These are phyloP conservation scores for Zaprionus vittiger DNA, from an alignment of 1,140 invertebrate genomes.

Conservation along the genomic window DNA sequence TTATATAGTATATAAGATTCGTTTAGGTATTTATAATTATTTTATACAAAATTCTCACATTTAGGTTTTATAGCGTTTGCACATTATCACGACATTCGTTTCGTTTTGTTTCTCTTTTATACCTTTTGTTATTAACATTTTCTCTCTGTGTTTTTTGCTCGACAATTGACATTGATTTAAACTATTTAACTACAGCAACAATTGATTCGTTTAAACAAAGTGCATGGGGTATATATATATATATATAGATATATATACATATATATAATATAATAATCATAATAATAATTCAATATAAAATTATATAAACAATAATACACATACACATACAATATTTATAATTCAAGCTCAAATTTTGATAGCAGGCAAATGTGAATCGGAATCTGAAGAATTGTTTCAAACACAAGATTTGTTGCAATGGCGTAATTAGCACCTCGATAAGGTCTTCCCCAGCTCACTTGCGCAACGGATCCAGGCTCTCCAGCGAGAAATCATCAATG, in stretches of 20 bases:
- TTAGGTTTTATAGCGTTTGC: constrained; percentile 70
- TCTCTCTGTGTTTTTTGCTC: constrained; percentile 24
- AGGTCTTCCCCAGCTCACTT: constrained; percentile 69
- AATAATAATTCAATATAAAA: constrained; percentile 64
- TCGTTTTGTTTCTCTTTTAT: constrained; percentile 24
- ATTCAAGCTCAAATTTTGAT: constrained; percentile 34
- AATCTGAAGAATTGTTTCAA: constrained; percentile 26
- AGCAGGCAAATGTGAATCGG: constrained; percentile 32
- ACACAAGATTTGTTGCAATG: constrained; percentile 56
- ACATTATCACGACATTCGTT: constrained; percentile 70
- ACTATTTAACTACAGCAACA: constrained; percentile 79
- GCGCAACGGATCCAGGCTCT: constrained; percentile 91
- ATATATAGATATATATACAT: constrained; percentile 69
- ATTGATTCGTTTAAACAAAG: constrained; percentile 78
- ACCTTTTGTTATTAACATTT: constrained; percentile 16
- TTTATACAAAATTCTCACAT: constrained; percentile 81
- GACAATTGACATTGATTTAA: constrained; percentile 63
- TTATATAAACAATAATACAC: constrained; percentile 81
- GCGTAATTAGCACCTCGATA: constrained; percentile 65
- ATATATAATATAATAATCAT: constrained; percentile 73
- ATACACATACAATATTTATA: constrained; percentile 55
- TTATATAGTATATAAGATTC: constrained; percentile 44
- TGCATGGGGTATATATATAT: constrained; percentile 58
- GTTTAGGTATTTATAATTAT: constrained; percentile 68
- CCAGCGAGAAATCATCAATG: constrained; percentile 93